Conservation (phyloP, 92 coral and sea anemone genomes). For the Epizoanthus stellaris region DNA sequence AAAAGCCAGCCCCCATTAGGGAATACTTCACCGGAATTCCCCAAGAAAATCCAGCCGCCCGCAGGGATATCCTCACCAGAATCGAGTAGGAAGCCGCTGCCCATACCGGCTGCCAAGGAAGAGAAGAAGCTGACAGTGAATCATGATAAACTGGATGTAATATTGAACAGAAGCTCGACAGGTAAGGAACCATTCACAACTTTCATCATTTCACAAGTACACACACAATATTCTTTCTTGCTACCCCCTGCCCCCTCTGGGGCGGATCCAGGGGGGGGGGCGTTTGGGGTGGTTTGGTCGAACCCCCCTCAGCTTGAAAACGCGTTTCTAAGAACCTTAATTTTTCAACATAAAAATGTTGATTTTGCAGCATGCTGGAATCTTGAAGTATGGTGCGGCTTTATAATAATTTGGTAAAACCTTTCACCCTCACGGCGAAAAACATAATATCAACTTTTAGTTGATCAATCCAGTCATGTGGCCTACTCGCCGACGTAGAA, state of each 20-base stretch:
- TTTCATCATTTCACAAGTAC: not conserved
- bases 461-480: too few species aligned
- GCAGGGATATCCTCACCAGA: not conserved
- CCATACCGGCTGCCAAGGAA: conserved; percentile 30
- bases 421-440: too few species aligned
- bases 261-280: too few species aligned
- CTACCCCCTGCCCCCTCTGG: not conserved
- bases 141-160: not conserved
- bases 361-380: too few species aligned
- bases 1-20: not conserved
- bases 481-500: too few species aligned
- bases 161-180: not conserved
- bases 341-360: too few species aligned
- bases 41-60: not conserved
- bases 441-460: too few species aligned
- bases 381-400: too few species aligned
- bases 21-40: not conserved
- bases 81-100: conserved; percentile 19
- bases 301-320: too few species aligned
- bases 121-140: conserved; percentile 7
- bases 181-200: not conserved
- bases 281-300: too few species aligned
- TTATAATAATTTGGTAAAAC: too few species aligned
- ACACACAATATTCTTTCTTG: not conserved
- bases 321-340: too few species aligned